Conservation (phyloP, 2,797 vertebrate species). For the Thamnophis elegans region DNA sequence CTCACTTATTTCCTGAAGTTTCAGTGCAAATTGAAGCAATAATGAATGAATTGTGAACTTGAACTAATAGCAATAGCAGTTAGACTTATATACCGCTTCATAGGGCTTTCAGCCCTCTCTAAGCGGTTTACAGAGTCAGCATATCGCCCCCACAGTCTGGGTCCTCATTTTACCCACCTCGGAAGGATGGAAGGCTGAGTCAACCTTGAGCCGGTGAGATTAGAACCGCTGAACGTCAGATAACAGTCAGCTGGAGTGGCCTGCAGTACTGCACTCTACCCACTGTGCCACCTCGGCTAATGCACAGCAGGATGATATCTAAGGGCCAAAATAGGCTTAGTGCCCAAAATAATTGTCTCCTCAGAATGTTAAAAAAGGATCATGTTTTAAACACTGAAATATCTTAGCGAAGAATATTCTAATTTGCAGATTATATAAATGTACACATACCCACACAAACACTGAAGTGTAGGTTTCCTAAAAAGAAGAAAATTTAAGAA, state of each 20-base stretch:
- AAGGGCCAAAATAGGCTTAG: background rate
- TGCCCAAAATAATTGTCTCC: background rate
- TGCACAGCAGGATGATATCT: fast-evolving
- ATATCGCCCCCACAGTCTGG: too few relatives aligned
- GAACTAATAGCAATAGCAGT: too few relatives aligned
- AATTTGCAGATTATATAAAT: background rate
- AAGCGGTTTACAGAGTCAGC: too few relatives aligned
- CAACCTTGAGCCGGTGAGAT: too few relatives aligned
- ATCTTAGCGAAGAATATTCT: background rate
- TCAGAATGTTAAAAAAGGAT: fast-evolving
- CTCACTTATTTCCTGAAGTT: background rate
- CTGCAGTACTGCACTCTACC: too few relatives aligned
- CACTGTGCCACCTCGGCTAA: too few relatives aligned
- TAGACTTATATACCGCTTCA: too few relatives aligned
- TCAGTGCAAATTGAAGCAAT: background rate
- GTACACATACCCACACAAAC: background rate
- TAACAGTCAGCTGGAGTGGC: too few relatives aligned
- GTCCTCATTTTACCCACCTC: too few relatives aligned
- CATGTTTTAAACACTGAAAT: background rate
- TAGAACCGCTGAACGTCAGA: too few relatives aligned
- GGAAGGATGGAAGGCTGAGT: too few relatives aligned
- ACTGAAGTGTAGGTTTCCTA: background rate
- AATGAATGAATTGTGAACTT: background rate
- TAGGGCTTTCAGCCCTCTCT: too few relatives aligned
- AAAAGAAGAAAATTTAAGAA: background rate